Conservation (phyloP, 2,113 vertebrate species). For the Macrotus californicus region DNA sequence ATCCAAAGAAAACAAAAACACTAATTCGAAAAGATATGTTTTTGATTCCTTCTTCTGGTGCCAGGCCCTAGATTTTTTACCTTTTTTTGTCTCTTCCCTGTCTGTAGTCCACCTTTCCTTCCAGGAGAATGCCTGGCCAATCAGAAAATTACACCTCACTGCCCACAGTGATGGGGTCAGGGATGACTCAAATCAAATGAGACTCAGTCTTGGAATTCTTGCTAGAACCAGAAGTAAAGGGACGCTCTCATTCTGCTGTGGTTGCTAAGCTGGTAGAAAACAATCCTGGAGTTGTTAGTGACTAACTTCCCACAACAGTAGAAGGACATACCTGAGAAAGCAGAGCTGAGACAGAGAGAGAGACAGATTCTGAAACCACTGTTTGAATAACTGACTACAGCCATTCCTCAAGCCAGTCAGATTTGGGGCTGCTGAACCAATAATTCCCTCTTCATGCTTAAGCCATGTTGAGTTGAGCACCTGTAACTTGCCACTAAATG, state of each 20-base stretch:
- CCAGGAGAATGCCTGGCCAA: neutral
- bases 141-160: neutral
- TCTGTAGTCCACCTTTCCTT: neutral
- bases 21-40: neutral
- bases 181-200: neutral
- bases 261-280: neutral
- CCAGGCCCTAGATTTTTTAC: neutral
- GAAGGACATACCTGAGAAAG: neutral
- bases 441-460: neutral
- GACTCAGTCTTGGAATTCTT: neutral
- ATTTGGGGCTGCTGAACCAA: neutral
- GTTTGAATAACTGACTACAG: neutral
- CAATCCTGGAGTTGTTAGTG: neutral
- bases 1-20: neutral
- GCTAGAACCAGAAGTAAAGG: neutral
- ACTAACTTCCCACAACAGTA: neutral
- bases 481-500: neutral
- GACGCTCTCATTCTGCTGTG: neutral
- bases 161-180: neutral
- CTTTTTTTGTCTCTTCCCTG: neutral
- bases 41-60: neutral
- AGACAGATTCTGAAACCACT: neutral
- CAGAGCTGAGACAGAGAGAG: neutral
- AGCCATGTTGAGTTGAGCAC: neutral
- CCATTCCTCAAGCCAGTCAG: neutral